phyloP scores from a whole-genome alignment of 2,113 vertebrate species.

The Labeo catla region DNA sequence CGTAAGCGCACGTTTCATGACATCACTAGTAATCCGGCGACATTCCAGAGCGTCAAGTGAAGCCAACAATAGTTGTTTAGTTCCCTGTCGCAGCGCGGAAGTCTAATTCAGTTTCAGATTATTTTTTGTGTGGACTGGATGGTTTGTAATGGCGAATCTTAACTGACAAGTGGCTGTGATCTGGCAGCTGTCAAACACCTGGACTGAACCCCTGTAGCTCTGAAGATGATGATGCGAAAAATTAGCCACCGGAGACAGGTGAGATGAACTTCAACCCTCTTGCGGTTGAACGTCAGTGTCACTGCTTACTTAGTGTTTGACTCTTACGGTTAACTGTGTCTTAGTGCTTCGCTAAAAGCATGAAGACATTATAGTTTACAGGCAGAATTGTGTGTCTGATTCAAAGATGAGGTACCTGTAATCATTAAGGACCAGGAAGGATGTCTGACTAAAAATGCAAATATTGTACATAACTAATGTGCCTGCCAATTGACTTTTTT shows the following conservation, averaged over 20 bases:
- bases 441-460: background rate
- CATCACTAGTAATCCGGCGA: constrained; percentile 62
- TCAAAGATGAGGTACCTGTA: background rate
- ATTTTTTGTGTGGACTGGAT: background rate
- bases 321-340: background rate
- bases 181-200: background rate
- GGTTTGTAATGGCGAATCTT: background rate
- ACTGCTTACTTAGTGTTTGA: background rate
- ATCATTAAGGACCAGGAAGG: background rate
- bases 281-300: no score
- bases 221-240: constrained; percentile 52
- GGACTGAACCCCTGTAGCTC: background rate
- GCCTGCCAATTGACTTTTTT: background rate
- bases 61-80: constrained; percentile 25
- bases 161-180: background rate
- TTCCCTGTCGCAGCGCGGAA: constrained; percentile 62
- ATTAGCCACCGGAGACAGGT: constrained; percentile 71
- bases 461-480: background rate
- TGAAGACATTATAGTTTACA: background rate
- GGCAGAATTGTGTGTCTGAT: background rate
- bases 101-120: constrained; percentile 5
- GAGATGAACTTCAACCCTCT: constrained; percentile 31
- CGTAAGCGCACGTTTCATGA: constrained; percentile 9
- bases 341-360: background rate
- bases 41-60: constrained; percentile 56